phyloP scores from a whole-genome alignment of 2,888 invertebrate species.

The Synanthedon vespiformis region DNA sequence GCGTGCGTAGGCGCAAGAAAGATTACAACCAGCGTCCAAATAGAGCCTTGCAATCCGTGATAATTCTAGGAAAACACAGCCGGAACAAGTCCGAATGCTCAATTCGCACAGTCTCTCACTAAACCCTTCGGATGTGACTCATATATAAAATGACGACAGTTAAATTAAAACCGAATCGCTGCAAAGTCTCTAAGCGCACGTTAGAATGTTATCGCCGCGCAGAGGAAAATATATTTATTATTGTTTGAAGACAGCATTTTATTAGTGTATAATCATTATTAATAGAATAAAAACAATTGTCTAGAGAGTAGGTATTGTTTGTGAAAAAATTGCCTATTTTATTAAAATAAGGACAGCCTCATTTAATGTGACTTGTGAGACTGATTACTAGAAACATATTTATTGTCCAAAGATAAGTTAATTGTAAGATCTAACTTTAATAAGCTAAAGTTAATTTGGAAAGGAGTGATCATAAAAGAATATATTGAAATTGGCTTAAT shows the following conservation, averaged over 20 bases:
- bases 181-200: slow-evolving; percentile 34
- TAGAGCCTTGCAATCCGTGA: neutral
- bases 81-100: slow-evolving; percentile 36
- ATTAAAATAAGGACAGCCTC: neutral
- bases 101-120: slow-evolving; percentile 29
- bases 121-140: slow-evolving; percentile 43
- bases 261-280: no score
- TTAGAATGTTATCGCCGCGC: slow-evolving; percentile 25
- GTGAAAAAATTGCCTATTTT: no score
- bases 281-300: no score
- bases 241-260: neutral
- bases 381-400: neutral
- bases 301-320: no score
- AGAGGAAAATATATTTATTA: slow-evolving; percentile 30
- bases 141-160: slow-evolving; percentile 66
- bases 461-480: neutral
- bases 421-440: neutral
- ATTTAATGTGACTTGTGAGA: neutral
- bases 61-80: slow-evolving; percentile 21
- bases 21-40: neutral
- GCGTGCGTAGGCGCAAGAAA: slow-evolving; percentile 15
- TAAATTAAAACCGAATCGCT: slow-evolving; percentile 51
- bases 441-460: neutral
- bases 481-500: neutral
- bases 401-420: neutral